Percentiles rank a stretch among this genome's conserved stretches.
These are phyloP conservation scores for Euplagia quadripunctaria DNA, from an alignment of 2,888 invertebrate species.

Conservation along the genomic window DNA sequence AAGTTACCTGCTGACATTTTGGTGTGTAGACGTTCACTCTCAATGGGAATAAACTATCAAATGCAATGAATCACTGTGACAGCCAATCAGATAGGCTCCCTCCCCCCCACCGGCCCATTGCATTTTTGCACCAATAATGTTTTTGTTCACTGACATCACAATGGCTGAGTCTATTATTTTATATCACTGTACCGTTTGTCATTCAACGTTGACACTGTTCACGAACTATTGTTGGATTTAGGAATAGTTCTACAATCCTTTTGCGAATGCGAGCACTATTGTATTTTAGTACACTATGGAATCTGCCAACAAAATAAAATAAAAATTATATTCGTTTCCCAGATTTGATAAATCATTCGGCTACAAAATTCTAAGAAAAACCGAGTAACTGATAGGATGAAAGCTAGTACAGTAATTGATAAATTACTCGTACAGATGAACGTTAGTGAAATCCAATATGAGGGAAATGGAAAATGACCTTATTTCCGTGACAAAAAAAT, in stretches of 20 bases:
- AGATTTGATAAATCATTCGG: no score
- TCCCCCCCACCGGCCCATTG: constrained; percentile 80
- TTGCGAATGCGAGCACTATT: constrained; percentile 13
- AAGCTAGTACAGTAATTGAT: constrained; percentile 1
- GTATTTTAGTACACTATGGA: constrained; percentile 11
- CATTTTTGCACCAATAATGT: constrained; percentile 73
- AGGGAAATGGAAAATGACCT: constrained; percentile 7
- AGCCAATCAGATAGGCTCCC: constrained; percentile 60
- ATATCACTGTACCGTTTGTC: constrained; percentile 43
- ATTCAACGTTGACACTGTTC: constrained; percentile 26
- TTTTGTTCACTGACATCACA: constrained; percentile 76
- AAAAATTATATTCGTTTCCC: background rate
- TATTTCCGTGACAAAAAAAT: constrained; percentile 13
- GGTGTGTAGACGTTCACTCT: constrained; percentile 57
- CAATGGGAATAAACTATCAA: constrained; percentile 61
- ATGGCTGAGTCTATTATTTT: constrained; percentile 46
- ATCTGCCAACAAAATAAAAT: constrained; percentile 20
- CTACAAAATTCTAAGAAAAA: background rate
- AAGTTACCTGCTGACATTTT: constrained; percentile 83
- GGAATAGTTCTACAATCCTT: constrained; percentile 7
- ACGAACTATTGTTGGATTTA: constrained; percentile 10
- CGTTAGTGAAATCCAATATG: background rate
- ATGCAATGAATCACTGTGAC: constrained; percentile 64
- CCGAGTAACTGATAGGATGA: background rate
- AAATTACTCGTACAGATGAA: background rate